A percentile compares a stretch with the other conserved stretches of the same genome.
phyloP scores from a whole-genome alignment of 1,140 invertebrate genomes.

The Drosophila bocqueti region DNA sequence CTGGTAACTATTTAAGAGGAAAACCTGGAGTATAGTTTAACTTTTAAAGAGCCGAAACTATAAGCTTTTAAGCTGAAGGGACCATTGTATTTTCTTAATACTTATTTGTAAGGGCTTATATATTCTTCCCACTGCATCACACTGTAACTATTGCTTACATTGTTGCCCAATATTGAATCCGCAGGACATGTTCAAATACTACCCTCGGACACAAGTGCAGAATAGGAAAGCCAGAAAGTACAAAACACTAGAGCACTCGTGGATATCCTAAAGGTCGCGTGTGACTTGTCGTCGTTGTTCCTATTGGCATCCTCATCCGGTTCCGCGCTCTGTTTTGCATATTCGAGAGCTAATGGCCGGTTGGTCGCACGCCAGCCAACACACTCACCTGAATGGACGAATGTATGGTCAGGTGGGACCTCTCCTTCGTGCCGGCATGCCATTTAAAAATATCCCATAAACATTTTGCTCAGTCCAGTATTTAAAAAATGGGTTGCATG shows the following conservation, averaged over 20 bases:
- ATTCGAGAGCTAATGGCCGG: slow-evolving; percentile 39
- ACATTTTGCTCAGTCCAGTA: slow-evolving; percentile 43
- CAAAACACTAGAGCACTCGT: slow-evolving; percentile 21
- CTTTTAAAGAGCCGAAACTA: neutral
- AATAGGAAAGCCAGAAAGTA: slow-evolving; percentile 4
- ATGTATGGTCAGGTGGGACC: slow-evolving; percentile 21
- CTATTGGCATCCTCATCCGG: slow-evolving; percentile 49
- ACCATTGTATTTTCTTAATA: too few relatives aligned
- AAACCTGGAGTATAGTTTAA: neutral
- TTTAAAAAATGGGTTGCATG: slow-evolving; percentile 36
- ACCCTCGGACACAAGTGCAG: slow-evolving; percentile 11
- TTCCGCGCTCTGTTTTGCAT: slow-evolving; percentile 45
- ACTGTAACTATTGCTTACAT: slow-evolving; percentile 6
- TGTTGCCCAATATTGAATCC: slow-evolving; percentile 14
- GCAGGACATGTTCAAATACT: slow-evolving; percentile 11
- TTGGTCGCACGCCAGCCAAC: slow-evolving; percentile 41
- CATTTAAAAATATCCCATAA: slow-evolving; percentile 41
- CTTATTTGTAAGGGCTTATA: too few relatives aligned
- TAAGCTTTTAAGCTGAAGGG: neutral
- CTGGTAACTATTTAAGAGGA: neutral
- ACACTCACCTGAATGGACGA: slow-evolving; percentile 17
- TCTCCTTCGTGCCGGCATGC: slow-evolving; percentile 44
- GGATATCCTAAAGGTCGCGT: slow-evolving; percentile 29
- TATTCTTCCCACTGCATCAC: neutral
- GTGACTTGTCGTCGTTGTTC: slow-evolving; percentile 15